These are phyloP conservation scores for Vipera latastei DNA, from an alignment of 2,797 vertebrate genomes.

Conservation along the genomic window DNA sequence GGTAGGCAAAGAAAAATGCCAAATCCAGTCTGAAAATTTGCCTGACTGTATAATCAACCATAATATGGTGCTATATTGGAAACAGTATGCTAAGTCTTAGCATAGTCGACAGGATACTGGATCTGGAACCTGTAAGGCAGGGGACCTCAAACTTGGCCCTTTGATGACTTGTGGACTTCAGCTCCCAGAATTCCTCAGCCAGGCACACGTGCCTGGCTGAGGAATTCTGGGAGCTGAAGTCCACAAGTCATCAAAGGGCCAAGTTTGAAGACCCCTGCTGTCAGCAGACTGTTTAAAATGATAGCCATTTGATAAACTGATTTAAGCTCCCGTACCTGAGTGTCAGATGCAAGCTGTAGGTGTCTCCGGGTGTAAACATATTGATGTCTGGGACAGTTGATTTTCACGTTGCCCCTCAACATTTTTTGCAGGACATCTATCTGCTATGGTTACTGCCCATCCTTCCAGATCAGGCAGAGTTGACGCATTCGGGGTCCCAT, in stretches of 20 bases:
- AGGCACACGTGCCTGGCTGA: no score
- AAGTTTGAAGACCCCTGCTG: no score
- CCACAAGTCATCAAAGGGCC: no score
- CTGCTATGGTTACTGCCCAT: background rate
- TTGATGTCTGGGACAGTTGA: no score
- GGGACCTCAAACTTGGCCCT: no score
- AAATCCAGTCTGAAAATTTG: background rate
- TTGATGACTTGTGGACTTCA: no score
- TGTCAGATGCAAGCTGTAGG: background rate
- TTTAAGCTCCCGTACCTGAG: background rate
- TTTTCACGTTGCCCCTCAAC: background rate
- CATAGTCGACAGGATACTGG: background rate
- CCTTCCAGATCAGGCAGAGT: background rate
- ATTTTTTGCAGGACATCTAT: background rate
- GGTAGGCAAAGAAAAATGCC: background rate
- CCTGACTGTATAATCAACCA: background rate
- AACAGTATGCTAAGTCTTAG: background rate
- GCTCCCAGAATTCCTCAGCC: no score
- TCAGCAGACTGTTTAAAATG: background rate
- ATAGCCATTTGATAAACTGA: background rate
- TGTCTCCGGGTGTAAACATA: no score
- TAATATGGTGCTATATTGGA: no score
- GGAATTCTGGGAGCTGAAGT: no score
- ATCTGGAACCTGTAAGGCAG: background rate
- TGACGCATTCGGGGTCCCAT: background rate